Base-by-base conservation (phyloP, 37 sponge, comb jelly and placozoan species). In the Tethya wilhelma region DNA sequence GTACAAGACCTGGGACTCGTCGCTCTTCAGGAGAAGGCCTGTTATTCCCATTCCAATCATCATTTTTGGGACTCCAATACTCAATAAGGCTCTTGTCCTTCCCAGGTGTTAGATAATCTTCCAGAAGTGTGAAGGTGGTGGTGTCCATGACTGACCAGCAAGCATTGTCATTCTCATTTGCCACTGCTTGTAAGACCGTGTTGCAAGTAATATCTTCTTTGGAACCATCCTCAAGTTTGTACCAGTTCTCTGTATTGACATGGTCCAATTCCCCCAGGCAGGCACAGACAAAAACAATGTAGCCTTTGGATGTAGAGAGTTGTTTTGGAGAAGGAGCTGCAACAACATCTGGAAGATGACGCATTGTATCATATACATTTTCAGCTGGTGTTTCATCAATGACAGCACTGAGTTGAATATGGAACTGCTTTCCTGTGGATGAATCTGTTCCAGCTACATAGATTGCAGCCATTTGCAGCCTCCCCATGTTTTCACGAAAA, bases 71-170 rank as follows among this genome's bases (percentile, higher is more conserved):
- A 32, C 2, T 14, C 75, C 74, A 71, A 62, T 86, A 80, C 80
- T 80, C 73, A 19, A 79, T 23, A 11, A 26, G 32, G 29, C 25
- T 36, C 4, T 28, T 19, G 26, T 34, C 46, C 0, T 22, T 34
- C 1, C 60, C 20, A 28, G 37, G 45, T 29, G 44, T 41, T 12
- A 83, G 44, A 20, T 34, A 32, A 0, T 44, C 20, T 33, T 79
- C 87, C 1, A 79, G 14, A 0, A 57, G 56, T 19, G 71, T 1
- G 40, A 86, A 86, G 25, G 67, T 71, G 25, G 73, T 19, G 1
- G 70, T 60, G 36, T 86, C 87, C 87, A 86, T 86, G 31, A 44
- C 30, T 1, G 62, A 41, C 87, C 79, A 86, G 0, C 70, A 38
- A 3, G 38, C 44, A 19, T 60, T 31, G 44, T 86, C 87, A 60